Base-by-base conservation (phyloP, 2,888 invertebrate genomes). In the Tinea trinotella region DNA sequence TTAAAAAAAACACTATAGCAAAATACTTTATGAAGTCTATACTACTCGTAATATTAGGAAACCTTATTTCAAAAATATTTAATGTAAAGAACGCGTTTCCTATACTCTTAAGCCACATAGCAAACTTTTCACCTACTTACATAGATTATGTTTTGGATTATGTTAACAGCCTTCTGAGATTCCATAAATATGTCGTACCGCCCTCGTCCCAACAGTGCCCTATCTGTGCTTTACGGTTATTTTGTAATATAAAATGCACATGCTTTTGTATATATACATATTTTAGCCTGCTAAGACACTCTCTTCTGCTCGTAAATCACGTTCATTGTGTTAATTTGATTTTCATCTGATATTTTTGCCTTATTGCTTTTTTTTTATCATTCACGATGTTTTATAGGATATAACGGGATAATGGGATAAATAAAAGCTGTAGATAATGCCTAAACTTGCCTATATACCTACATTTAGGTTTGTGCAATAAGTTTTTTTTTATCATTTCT, bases 111-210 rank as follows among this genome's bases (percentile, higher is more conserved):
- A 5, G 15, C 40, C 6, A 40, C 40, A 40, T 12, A 30, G 7
- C 40, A 40, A 46, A 46, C 46, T 46, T 46, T 46, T 46, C 46
- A 46, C 46, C 46, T 46, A 46, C 46, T 46, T 46, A 17, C 46
- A 46, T 46, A 46, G 12, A 46, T 46, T 46, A 44, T 44, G 18
- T 44, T 44, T 44, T 44, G 44, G 15, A 44, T 44, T 44, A 46
- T 46, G 46, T 46, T 46, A 46, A 46, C 46, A 17, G 19, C 46
- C n/a, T 4, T 40, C 40, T 40, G 18, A 46, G 46, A 46, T 46
- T 46, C 17, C 46, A 46, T 46, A 46, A 46, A 46, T 17, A 46
- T 19, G 46, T 15, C 18, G 3, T 15, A 12, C 18, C 15, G 40
- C 15, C 15, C 22, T 15, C 50, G 17, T 24, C 24, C 50, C 50